Conservation (phyloP, 2,888 invertebrate genomes). For the Zaprionus lineosus region DNA sequence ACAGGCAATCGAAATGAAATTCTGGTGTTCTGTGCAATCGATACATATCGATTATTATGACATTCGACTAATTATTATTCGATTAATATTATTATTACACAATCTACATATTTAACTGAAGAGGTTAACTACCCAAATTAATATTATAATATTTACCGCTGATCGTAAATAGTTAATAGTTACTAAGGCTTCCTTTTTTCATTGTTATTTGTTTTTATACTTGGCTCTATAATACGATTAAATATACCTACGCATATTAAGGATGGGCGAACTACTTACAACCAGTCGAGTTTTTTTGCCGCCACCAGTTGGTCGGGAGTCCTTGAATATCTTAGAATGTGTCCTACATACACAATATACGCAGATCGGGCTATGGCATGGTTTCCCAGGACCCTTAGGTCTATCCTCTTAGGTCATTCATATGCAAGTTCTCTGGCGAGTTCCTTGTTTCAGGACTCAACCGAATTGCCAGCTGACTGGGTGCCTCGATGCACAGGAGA, state of each 20-base stretch:
- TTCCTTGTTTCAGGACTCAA: no score
- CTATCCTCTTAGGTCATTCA: no score
- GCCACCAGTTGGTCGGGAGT: no score
- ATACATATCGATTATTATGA: constrained; percentile 22
- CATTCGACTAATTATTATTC: neutral
- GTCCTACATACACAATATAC: no score
- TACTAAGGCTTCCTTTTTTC: constrained; percentile 51
- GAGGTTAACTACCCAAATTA: constrained; percentile 36
- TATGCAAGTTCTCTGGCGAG: no score
- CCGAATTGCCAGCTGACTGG: no score
- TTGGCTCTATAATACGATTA: constrained; percentile 62
- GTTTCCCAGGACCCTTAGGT: no score
- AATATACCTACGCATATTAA: constrained; percentile 43
- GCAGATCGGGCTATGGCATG: no score
- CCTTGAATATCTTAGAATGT: no score
- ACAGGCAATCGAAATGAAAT: constrained; percentile 13
- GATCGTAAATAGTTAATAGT: constrained; percentile 44
- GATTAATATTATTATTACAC: constrained; percentile 20
- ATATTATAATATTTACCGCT: constrained; percentile 9
- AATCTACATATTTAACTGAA: constrained; percentile 28
- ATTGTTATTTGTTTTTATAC: constrained; percentile 76
- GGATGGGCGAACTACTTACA: neutral
- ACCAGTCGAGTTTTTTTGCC: neutral
- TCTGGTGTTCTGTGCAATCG: constrained; percentile 39
- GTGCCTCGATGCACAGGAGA: no score